Evolutionary conservation across 2,797 vertebrate genomes (phyloP), one percentile per base, ranked within the genome.

Genomic region (Euthynnus affinis): DNA sequence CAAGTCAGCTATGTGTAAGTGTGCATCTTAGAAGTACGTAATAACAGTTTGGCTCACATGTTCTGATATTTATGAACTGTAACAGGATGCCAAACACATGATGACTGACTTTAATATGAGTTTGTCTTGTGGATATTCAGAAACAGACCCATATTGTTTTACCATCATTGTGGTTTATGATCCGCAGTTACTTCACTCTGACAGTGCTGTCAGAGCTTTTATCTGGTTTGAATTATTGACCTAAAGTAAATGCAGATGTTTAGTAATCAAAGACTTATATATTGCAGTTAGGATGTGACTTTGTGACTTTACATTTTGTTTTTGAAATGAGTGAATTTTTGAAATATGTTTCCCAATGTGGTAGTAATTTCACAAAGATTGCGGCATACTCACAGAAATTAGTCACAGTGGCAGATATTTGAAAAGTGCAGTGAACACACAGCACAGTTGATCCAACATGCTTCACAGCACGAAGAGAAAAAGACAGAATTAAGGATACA

Each of bases 161-260:
- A 49, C 8, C 42, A 13, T 7, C 14, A 12, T 15, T 27, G 4
- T 44, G 14, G 40, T 10, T 27, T 17, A 15, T 12, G 23, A 13
- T 42, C 18, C 22, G 9, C 37, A 9, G 6, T 29, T 17, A 25
- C 20, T 18, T 25, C 6, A 9, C 0, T 20, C 37, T 53, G 55
- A 61, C 56, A n/a, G 23, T 0, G 2, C 20, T 60, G 53, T 46
- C 46, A 14, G 34, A 9, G 49, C 20, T 25, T 2, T n/a, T 23
- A 2, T 9, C n/a, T 1, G 7, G 6, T 23, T 23, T 55, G 10
- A 27, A 20, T 15, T 23, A 9, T 1, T 22, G 20, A 27, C 46
- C 4, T 46, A 44, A 53, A 77, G 20, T 27, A 2, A 5, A 17
- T 44, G 32, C 79, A 81, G 56, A 81, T 72, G 80, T 71, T 62